Evolutionary conservation across 2,888 invertebrate species (phyloP).

Genomic region (Caenorhabditis auriculariae): DNA sequence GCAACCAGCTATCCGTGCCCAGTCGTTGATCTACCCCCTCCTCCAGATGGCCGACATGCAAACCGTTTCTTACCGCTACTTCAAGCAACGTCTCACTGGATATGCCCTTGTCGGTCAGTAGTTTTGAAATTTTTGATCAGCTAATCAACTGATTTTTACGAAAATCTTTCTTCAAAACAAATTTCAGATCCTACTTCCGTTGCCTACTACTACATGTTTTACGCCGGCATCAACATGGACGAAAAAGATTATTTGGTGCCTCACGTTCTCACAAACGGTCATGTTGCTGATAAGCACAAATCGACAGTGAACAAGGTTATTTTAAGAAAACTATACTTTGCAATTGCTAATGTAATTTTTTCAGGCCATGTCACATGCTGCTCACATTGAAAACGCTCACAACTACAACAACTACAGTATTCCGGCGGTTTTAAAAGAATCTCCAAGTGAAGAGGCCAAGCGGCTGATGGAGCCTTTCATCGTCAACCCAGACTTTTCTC

Average conservation of each 20-base stretch:
- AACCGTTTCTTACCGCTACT: slow-evolving; percentile 59
- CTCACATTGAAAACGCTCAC: slow-evolving; percentile 7
- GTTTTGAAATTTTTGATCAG: background rate
- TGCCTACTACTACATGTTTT: slow-evolving; percentile 49
- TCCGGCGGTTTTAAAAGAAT: slow-evolving; percentile 8
- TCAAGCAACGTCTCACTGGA: slow-evolving; percentile 33
- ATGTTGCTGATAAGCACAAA: slow-evolving; percentile 21
- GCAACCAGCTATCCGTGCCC: slow-evolving; percentile 39
- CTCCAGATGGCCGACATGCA: slow-evolving; percentile 63
- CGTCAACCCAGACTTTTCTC: slow-evolving; percentile 62
- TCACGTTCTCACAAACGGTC: slow-evolving; percentile 43
- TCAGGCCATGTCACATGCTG: slow-evolving; percentile 11
- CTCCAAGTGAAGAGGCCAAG: slow-evolving; percentile 18
- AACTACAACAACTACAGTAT: slow-evolving; percentile 21
- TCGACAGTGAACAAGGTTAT: slow-evolving; percentile 18
- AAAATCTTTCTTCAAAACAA: no score
- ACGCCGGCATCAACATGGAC: slow-evolving; percentile 48
- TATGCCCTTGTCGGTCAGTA: slow-evolving; percentile 45
- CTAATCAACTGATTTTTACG: background rate
- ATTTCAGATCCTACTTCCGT: slow-evolving; percentile 48
- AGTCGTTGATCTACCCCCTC: slow-evolving; percentile 64
- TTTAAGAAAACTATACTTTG: no score
- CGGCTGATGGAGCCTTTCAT: slow-evolving; percentile 38
- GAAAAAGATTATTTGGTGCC: slow-evolving; percentile 26
- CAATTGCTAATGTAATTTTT: slow-evolving; percentile 1